Conservation (phyloP, 2,888 invertebrate genomes). For the Agrochola lychnidis region DNA sequence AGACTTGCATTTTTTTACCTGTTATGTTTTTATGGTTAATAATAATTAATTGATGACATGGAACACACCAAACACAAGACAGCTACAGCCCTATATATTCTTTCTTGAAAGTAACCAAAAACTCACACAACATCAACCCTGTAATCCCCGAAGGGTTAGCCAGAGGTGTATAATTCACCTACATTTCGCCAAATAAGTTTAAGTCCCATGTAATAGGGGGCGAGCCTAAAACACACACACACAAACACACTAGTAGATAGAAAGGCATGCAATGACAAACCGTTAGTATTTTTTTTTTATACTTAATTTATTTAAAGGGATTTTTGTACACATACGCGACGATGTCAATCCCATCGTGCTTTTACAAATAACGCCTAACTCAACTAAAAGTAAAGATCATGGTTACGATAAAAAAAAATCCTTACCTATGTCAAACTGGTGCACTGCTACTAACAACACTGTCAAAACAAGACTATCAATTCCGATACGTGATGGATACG, state of each 20-base stretch:
- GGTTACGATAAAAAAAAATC: not conserved
- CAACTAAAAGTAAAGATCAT: too few species aligned
- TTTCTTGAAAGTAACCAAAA: not conserved
- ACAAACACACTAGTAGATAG: not conserved
- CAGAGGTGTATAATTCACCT: not conserved
- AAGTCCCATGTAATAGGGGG: not conserved
- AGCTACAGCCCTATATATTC: not conserved
- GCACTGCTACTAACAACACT: slow-evolving; percentile 21
- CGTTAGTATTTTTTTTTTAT: too few species aligned
- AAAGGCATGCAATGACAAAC: not conserved
- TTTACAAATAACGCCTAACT: too few species aligned
- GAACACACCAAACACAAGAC: not conserved
- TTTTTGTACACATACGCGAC: too few species aligned
- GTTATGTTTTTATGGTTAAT: too few species aligned
- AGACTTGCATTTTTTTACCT: too few species aligned
- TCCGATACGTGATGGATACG: slow-evolving; percentile 22
- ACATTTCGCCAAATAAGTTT: not conserved
- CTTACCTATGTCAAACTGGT: not conserved
- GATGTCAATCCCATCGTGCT: too few species aligned
- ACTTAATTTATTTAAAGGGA: too few species aligned
- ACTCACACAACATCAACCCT: too few species aligned
- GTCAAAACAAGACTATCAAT: slow-evolving; percentile 44
- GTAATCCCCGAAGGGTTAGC: not conserved
- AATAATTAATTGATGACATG: not conserved
- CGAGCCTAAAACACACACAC: not conserved